phyloP scores from a whole-genome alignment of 2,797 vertebrate species.

The Pterois miles region DNA sequence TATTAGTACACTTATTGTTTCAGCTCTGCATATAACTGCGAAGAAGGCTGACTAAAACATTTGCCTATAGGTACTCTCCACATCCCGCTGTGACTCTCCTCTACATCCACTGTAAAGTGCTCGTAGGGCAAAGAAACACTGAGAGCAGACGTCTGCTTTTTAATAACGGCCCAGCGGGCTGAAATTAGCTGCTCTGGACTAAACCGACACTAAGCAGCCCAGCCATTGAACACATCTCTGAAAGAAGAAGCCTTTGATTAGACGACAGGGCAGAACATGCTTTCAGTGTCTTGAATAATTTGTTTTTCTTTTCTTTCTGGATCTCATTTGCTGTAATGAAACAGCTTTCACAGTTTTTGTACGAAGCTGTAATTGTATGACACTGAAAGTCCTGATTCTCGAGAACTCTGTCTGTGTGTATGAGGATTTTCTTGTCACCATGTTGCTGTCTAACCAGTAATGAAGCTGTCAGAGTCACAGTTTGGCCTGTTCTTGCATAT shows the following conservation, averaged over 20 bases:
- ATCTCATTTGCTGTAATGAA: not conserved
- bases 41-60: not conserved
- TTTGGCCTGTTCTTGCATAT: not conserved
- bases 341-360: not conserved
- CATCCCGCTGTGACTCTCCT: not conserved
- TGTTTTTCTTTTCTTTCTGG: not conserved
- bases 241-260: conserved; percentile 12
- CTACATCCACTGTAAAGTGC: not conserved
- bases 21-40: not conserved
- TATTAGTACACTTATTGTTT: no score
- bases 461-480: conserved; percentile 12
- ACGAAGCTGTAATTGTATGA: not conserved
- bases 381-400: not conserved
- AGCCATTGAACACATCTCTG: not conserved
- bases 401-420: not conserved
- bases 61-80: not conserved
- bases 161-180: conserved; percentile 13
- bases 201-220: not conserved
- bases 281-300: not conserved
- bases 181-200: not conserved
- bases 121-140: conserved; percentile 2
- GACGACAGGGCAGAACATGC: not conserved
- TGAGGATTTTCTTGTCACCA: not conserved
- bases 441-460: not conserved
- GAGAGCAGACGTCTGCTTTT: conserved; percentile 9